Conservation (phyloP, 2,888 invertebrate genomes). For the Cryptosula pallasiana region DNA sequence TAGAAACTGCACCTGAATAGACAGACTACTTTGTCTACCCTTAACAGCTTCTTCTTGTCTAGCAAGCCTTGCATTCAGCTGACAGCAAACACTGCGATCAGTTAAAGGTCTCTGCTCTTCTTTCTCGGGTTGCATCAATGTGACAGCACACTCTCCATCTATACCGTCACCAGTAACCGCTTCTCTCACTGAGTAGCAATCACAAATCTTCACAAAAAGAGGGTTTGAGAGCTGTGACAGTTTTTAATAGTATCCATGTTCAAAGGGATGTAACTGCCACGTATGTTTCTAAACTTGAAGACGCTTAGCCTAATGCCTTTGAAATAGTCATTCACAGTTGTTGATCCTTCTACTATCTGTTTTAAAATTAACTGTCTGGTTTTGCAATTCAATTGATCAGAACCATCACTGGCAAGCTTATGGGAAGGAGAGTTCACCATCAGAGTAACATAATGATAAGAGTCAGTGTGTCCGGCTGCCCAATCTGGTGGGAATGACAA, state of each 20-base stretch:
- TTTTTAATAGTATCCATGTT: not conserved
- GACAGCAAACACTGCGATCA: not conserved
- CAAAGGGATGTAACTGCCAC: not conserved
- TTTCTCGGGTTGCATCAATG: not conserved
- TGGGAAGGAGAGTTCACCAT: no score
- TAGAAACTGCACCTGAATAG: no score
- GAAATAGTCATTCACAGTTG: not conserved
- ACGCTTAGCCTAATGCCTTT: not conserved
- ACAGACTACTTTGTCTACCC: not conserved
- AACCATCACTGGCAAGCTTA: no score
- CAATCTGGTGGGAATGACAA: no score
- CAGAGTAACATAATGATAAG: no score
- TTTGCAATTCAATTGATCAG: no score
- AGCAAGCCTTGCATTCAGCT: not conserved
- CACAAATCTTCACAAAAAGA: not conserved
- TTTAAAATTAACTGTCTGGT: no score
- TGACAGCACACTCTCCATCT: no score
- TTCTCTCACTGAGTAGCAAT: no score
- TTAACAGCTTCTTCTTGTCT: not conserved
- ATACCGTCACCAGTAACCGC: not conserved
- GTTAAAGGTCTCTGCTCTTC: not conserved
- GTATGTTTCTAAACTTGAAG: not conserved
- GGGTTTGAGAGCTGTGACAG: not conserved
- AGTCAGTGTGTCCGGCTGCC: no score
- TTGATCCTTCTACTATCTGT: no score